Base-by-base conservation (phyloP, 1,140 invertebrate species). In the Cheumatopsyche charites region DNA sequence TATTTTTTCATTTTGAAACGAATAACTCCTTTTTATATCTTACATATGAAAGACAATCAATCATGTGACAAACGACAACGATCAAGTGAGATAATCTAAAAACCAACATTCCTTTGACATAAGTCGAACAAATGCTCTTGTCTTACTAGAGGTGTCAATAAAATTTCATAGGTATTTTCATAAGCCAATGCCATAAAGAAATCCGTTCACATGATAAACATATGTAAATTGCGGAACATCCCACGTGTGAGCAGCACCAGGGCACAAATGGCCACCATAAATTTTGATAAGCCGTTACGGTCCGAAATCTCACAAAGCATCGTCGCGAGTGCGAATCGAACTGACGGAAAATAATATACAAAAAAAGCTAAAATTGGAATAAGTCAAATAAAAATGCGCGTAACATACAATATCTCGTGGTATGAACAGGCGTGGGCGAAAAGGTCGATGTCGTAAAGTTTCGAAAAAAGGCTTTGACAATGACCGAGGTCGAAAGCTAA, bases 211-310 rank as follows among this genome's bases (percentile, higher is more conserved):
- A 66, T 66, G 41, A 66, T 66, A 66, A 66, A 47, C 63, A 47
- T 66, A 66, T 66, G 63, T 47, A 66, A 66, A 66, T 66, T 66
- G 63, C 41, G 15, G 63, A 58, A 66, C 63, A 43, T 47, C 63
- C 63, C 63, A 66, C 63, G 63, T 66, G 63, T 45, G 43, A 66
- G 41, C 36, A 19, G 63, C 63, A 45, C 42, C 6, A 5, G 5
- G 41, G 63, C 41, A 66, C 63, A 42, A 66, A 66, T 66, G 63
- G 66, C 66, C 42, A 25, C 47, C 66, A 55, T 68, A 68, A 68
- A 68, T 68, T 55, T 52, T 45, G 66, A 68, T 68, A 68, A 68
- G 66, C 66, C 66, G 66, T 68, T 68, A 68, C 66, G 47, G 47
- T 17, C 63, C 63, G 43, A 66, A 66, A 66, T 66, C 23, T 47